Percentiles rank a stretch among this genome's conserved stretches.
Conservation (phyloP, 2,888 invertebrate species). For the Cataglyphis albicans region DNA sequence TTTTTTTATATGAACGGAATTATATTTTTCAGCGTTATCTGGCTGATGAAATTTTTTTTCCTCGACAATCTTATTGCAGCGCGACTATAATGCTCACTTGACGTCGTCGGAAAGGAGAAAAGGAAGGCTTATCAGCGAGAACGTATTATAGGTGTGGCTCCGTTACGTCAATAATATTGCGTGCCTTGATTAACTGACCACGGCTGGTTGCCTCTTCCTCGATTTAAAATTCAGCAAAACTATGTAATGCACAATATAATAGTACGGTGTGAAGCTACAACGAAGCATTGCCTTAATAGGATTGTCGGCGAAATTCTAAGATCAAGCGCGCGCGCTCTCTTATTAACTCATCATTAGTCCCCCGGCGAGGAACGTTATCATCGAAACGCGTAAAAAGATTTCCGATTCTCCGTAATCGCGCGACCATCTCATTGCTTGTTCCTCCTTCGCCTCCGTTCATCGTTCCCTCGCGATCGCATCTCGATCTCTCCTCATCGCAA, state of each 20-base stretch:
- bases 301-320: slow-evolving; percentile 9
- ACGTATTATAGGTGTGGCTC: slow-evolving; percentile 32
- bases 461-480: slow-evolving; percentile 36
- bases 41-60: not conserved
- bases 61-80: slow-evolving; percentile 3
- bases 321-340: not conserved
- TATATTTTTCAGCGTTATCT: not conserved
- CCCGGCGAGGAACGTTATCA: not conserved
- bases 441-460: slow-evolving; percentile 23
- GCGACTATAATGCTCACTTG: slow-evolving; percentile 1
- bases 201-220: slow-evolving; percentile 51
- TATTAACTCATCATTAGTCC: slow-evolving; percentile 37
- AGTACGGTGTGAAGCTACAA: slow-evolving; percentile 7
- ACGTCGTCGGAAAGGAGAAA: not conserved
- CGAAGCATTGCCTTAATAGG: slow-evolving; percentile 31
- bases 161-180: slow-evolving; percentile 49
- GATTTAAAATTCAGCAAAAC: slow-evolving; percentile 39
- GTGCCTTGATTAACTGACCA: slow-evolving; percentile 46
- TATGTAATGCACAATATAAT: slow-evolving; percentile 25
- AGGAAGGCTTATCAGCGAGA: slow-evolving; percentile 24
- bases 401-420: slow-evolving; percentile 45
- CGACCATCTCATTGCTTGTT: slow-evolving; percentile 4
- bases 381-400: slow-evolving; percentile 12
- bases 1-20: not conserved
- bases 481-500: slow-evolving; percentile 23